Base-by-base conservation (phyloP, 2,888 invertebrate genomes). In the Calephelis perditalis region DNA sequence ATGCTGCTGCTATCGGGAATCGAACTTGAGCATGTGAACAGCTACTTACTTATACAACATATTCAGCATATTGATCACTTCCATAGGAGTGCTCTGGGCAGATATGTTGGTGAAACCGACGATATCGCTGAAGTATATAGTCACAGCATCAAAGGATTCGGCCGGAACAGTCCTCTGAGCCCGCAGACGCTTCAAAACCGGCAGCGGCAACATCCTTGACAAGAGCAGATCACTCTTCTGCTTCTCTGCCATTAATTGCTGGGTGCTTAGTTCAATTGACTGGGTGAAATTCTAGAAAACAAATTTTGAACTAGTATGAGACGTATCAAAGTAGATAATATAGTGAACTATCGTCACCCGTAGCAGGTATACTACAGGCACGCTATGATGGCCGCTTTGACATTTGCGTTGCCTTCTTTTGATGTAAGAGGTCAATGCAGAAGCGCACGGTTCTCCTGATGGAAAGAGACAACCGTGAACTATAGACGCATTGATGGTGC, bases 61-160 rank as follows among this genome's bases (percentile, higher is more conserved):
- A 73, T 95, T 95, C 64, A 95, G 89, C 91, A 95, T 92, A 67
- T 91, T 91, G 60, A 92, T 92, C 62, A 92, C 90, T 77, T 94
- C 92, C 92, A 94, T 92, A 0, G 94, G 94, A 0, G 93, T 92
- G 70, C 93, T 93, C 61, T 77, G 82, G 0, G 93, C 92, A 0
- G 94, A 92, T 63, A 94, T 91, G 56, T 83, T 84, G 4, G 94
- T 94, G 74, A 94, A 94, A 4, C 94, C 94, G 40, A 94, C 94
- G 64, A 94, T 94, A 66, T 94, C 94, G 63, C 94, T 93, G 81
- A 94, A 94, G 86, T 93, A 94, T 63, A 94, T 93, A 2, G 94
- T 94, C 56, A 94, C 94, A 0, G 92, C 92, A 61, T 93, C 93
- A 71, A 93, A 94, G 1, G 92, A 89, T 73, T 94, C 94, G 0